Base-by-base conservation (phyloP, 2,888 invertebrate species). In the Protonemura montana region DNA sequence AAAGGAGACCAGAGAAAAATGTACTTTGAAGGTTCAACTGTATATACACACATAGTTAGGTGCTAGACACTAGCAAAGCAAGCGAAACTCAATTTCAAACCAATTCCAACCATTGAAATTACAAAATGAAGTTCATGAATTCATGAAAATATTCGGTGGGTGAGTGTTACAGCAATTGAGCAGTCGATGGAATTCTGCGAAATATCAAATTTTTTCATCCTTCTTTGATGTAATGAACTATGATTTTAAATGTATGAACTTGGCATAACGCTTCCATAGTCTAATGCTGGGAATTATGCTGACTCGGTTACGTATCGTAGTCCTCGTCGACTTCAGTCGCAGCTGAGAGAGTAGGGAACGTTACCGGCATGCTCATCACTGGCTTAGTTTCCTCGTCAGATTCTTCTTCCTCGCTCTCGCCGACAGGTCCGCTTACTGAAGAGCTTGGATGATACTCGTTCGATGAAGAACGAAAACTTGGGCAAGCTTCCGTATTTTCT, bases 301-400 rank as follows among this genome's bases (percentile, higher is more conserved):
- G 13, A 6, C 81, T 81, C 21, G 29, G 81, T 86, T 87, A 87
- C 27, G 87, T 87, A 26, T 87, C 87, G 80, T 87, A 87, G 76
- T 87, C 87, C 42, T 87, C 87, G 85, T 87, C 87, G 27, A 87
- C 83, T 25, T 30, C 25, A 21, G 26, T 25, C 41, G 82, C 76
- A 42, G 30, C 27, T 35, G 81, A 13, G 76, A 82, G 76, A 21
- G 27, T 59, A n/a, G 29, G 26, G n/a, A 35, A 81, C 13, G 26
- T 82, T 27, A 42, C 76, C 42, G 84, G 28, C 21, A 81, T 76
- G 59, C 6, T 59, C 27, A 59, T 76, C 76, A 27, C 35, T 80
- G 87, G 76, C 21, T 30, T 78, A 21, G 80, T 80, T 3, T 30
- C 81, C 30, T 77, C 86, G 26, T 86, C 76, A 76, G 30, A 86